Percentiles rank a stretch among this genome's conserved stretches.
Conservation (phyloP, 2,888 invertebrate species). For the Seira sanloemensis region DNA sequence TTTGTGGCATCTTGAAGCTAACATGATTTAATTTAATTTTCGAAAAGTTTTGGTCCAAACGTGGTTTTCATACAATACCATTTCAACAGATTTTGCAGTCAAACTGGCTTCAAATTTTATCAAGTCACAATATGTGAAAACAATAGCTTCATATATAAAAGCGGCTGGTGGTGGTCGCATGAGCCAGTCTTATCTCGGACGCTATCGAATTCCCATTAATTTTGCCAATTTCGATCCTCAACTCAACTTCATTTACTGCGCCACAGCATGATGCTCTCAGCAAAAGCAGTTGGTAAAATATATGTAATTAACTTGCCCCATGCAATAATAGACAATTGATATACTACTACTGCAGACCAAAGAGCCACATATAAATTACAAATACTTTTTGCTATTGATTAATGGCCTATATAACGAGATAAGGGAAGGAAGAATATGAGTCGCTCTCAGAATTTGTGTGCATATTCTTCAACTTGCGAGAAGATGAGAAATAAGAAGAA, state of each 20-base stretch:
- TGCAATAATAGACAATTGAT: neutral
- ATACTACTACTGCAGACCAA: too few relatives aligned
- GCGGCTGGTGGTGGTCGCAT: too few relatives aligned
- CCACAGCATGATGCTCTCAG: neutral
- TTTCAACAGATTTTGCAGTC: too few relatives aligned
- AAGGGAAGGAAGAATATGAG: neutral
- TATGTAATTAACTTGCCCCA: neutral
- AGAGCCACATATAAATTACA: neutral
- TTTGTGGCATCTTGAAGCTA: too few relatives aligned
- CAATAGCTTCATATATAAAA: too few relatives aligned
- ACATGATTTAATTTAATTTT: too few relatives aligned
- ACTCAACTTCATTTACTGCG: neutral
- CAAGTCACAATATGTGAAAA: too few relatives aligned
- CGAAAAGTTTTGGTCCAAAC: too few relatives aligned
- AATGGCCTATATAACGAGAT: neutral
- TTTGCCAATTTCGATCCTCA: neutral
- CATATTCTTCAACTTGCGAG: neutral
- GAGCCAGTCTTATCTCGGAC: neutral
- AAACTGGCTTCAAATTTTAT: too few relatives aligned
- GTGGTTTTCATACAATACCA: too few relatives aligned
- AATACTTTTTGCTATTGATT: neutral
- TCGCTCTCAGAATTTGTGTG: too few relatives aligned
- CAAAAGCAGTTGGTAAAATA: neutral
- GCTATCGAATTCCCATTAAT: conserved; percentile 52
- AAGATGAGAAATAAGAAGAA: neutral